phyloP scores from a whole-genome alignment of 37 sponge, comb jelly and placozoan species.

The Axinella damicornis region DNA sequence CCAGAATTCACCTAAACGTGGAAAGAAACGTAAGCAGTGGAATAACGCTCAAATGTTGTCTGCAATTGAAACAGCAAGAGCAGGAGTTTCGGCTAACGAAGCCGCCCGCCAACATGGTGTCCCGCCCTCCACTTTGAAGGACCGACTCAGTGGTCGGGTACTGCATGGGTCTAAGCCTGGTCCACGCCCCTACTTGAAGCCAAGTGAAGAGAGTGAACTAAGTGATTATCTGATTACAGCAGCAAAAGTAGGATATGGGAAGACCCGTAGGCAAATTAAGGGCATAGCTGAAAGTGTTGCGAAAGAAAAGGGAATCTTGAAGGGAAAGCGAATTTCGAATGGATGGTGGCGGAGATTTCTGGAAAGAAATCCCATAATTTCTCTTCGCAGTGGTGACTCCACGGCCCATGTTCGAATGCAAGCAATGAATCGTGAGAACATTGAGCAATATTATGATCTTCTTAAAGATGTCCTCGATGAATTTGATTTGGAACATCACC shows the following conservation, averaged over 20 bases:
- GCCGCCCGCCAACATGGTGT: too few species aligned
- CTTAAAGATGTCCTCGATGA: conserved; percentile 14
- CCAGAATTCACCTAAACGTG: too few species aligned
- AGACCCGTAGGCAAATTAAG: conserved; percentile 19
- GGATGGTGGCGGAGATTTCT: conserved; percentile 9
- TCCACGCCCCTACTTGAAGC: too few species aligned
- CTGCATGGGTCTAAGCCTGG: too few species aligned
- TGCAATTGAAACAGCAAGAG: too few species aligned
- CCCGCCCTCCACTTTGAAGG: too few species aligned
- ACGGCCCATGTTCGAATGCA: conserved; percentile 29
- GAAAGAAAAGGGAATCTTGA: neutral
- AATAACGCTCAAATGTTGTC: too few species aligned
- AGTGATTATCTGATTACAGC: conserved; percentile 15
- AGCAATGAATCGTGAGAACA: conserved; percentile 23
- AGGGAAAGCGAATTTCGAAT: neutral
- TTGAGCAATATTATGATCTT: conserved; percentile 12
- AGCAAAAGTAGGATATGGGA: conserved; percentile 20
- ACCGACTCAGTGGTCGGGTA: neutral
- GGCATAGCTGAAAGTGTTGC: conserved; percentile 14
- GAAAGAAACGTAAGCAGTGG: too few species aligned
- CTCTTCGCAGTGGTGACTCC: conserved; percentile 3
- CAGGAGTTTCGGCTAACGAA: too few species aligned
- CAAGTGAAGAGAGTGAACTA: too few species aligned
- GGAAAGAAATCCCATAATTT: neutral
- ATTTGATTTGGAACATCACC: neutral